Evolutionary conservation across 37 sponge, comb jelly and placozoan genomes (phyloP).

Genomic region (Chondrosia reniformis): DNA sequence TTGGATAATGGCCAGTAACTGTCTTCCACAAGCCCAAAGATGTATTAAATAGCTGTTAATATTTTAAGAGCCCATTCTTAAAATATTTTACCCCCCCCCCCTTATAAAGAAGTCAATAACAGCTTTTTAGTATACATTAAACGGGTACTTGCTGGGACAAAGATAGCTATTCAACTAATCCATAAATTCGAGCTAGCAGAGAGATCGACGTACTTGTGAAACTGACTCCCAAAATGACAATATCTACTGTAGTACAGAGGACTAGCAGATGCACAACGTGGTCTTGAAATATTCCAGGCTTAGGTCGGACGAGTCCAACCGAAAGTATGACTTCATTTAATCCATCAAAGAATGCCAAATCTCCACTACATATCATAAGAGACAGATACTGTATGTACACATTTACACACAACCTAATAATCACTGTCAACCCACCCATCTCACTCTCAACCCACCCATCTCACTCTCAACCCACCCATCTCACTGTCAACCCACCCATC

Average conservation of each 20-base stretch:
- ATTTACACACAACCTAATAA: background rate
- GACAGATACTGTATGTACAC: background rate
- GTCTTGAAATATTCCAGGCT: conserved; percentile 81
- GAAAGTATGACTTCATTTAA: conserved; percentile 89
- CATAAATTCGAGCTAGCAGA: background rate
- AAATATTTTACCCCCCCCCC: too few relatives aligned
- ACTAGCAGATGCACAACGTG: conserved; percentile 88
- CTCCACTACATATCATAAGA: conserved; percentile 51
- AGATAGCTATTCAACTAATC: background rate
- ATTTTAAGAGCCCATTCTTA: too few relatives aligned
- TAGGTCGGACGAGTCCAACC: conserved; percentile 84
- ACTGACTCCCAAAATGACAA: conserved; percentile 90
- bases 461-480: too few relatives aligned
- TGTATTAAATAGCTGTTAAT: too few relatives aligned
- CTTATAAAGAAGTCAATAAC: too few relatives aligned
- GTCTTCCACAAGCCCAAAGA: too few relatives aligned
- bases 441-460: too few relatives aligned
- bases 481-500: too few relatives aligned
- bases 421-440: too few relatives aligned
- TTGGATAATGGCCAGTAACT: too few relatives aligned
- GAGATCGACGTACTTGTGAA: conserved; percentile 57
- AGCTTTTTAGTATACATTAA: too few relatives aligned
- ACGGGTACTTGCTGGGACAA: background rate
- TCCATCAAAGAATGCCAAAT: conserved; percentile 98
- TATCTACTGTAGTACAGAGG: conserved; percentile 85